Evolutionary conservation across 2,113 vertebrate genomes (phyloP).

Genomic region (Brienomyrus brachyistius): DNA sequence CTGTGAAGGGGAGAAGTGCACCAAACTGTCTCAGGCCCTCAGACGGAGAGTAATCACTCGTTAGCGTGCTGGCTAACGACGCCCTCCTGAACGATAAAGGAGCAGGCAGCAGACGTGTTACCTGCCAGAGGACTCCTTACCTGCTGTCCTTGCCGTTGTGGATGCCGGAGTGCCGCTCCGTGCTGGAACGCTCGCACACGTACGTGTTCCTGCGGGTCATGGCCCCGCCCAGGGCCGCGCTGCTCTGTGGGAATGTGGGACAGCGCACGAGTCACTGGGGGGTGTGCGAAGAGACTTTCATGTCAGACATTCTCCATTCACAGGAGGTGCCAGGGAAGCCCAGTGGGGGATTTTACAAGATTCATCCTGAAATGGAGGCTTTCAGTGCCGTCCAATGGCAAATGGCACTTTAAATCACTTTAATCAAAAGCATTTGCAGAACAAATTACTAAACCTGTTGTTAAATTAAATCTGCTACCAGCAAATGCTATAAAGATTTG

Average conservation of each 20-base stretch:
- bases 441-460: too few species aligned
- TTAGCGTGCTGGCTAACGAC: neutral
- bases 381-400: too few species aligned
- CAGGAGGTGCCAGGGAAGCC: neutral
- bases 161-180: constrained; percentile 78
- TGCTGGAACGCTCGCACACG: constrained; percentile 81
- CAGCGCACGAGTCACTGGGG: neutral
- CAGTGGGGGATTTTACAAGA: neutral
- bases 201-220: constrained; percentile 97
- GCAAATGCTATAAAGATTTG: too few species aligned
- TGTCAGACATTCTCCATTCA: neutral
- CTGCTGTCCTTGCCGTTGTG: constrained; percentile 98
- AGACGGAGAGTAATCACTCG: neutral
- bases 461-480: too few species aligned
- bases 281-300: neutral
- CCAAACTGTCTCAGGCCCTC: neutral
- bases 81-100: neutral
- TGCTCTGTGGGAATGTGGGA: constrained; percentile 57
- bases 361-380: neutral
- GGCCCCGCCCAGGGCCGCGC: constrained; percentile 68
- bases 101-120: neutral
- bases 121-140: constrained; percentile 45
- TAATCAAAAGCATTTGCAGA: too few species aligned
- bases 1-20: constrained; percentile 45
- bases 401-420: too few species aligned